Conservation (phyloP, 2,797 vertebrate species). For the Myotis planiceps region DNA sequence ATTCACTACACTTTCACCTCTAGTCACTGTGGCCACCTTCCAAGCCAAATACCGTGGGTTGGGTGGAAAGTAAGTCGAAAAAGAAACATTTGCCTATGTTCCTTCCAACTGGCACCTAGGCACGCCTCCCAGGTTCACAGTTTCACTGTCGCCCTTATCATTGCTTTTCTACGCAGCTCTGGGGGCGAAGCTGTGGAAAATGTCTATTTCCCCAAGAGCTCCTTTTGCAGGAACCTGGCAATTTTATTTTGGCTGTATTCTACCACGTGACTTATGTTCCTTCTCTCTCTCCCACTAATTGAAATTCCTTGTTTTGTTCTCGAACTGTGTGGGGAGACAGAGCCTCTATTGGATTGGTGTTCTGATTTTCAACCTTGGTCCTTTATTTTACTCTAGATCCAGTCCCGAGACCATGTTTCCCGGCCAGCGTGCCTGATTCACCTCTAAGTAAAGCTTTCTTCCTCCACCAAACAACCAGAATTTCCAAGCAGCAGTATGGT, state of each 20-base stretch:
- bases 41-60: background rate
- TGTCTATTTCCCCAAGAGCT: background rate
- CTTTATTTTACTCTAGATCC: background rate
- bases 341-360: background rate
- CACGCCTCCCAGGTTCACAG: background rate
- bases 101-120: background rate
- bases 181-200: background rate
- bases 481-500: background rate
- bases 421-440: background rate
- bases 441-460: background rate
- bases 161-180: background rate
- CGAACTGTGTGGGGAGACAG: background rate
- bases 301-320: background rate
- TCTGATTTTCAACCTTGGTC: background rate
- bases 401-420: background rate
- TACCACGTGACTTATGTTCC: background rate
- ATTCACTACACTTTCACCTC: background rate
- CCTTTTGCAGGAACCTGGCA: background rate
- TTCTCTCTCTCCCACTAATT: background rate
- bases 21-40: background rate
- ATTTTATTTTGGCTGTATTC: background rate
- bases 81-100: slow-evolving; percentile 2
- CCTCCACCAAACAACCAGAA: background rate
- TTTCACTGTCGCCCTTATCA: background rate
- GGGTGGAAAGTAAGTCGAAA: background rate